These are phyloP conservation scores for Platysternon megacephalum DNA, from an alignment of 2,113 vertebrate species.

Conservation along the genomic window DNA sequence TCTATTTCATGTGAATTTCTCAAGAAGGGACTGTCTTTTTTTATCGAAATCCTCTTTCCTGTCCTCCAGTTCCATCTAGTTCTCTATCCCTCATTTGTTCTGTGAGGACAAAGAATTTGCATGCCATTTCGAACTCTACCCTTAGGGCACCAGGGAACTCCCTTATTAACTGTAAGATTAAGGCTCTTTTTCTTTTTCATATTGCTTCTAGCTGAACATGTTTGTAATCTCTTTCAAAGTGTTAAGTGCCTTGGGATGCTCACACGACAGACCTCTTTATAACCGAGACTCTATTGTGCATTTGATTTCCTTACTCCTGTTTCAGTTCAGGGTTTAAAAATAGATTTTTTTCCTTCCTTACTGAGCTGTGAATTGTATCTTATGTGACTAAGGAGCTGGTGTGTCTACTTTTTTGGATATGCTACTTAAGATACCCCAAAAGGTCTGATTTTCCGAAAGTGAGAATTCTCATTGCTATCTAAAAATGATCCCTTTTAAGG, in stretches of 20 bases:
- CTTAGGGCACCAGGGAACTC: not conserved
- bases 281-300: not conserved
- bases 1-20: not conserved
- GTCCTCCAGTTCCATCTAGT: not conserved
- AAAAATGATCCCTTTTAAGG: not conserved
- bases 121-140: not conserved
- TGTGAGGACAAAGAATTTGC: not conserved
- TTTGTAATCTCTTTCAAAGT: not conserved
- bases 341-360: not conserved
- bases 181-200: not conserved
- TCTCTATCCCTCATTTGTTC: not conserved
- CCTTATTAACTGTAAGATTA: not conserved
- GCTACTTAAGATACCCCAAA: not conserved
- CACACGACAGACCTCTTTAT: not conserved
- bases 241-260: not conserved
- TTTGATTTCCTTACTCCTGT: not conserved
- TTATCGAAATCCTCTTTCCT: not conserved
- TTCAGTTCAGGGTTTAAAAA: not conserved
- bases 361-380: not conserved
- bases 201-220: not conserved
- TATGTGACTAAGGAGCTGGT: not conserved
- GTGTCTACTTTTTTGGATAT: not conserved
- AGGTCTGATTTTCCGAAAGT: not conserved
- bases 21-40: not conserved
- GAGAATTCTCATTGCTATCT: not conserved